Conservation (phyloP, 2,888 invertebrate species). For the Junonia oenone region DNA sequence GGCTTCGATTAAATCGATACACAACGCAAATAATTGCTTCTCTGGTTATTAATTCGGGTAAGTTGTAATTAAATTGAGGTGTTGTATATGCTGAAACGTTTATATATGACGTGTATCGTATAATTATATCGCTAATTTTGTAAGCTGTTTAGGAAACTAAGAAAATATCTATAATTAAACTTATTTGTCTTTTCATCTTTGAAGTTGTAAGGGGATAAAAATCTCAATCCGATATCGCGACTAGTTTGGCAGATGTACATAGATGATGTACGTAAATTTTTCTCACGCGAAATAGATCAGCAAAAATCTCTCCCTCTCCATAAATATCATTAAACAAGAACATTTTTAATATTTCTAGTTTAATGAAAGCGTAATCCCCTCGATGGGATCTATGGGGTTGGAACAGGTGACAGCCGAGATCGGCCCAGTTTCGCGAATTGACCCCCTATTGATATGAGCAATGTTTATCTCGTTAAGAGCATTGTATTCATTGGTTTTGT, state of each 20-base stretch:
- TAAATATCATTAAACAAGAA: constrained; percentile 28
- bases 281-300: constrained; percentile 33
- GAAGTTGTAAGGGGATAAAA: too few species aligned
- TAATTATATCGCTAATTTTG: too few species aligned
- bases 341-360: constrained; percentile 36
- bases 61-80: background rate
- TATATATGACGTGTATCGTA: too few species aligned
- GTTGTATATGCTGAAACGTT: background rate
- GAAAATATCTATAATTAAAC: too few species aligned
- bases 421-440: constrained; percentile 41
- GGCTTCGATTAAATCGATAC: constrained; percentile 8
- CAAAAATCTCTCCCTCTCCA: constrained; percentile 31
- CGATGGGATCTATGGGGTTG: constrained; percentile 40
- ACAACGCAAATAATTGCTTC: background rate
- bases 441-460: background rate
- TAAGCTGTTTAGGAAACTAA: too few species aligned
- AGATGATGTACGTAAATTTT: constrained; percentile 13
- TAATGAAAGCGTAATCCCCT: constrained; percentile 34
- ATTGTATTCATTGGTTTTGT: background rate
- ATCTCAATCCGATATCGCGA: too few species aligned
- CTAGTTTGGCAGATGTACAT: constrained; percentile 17
- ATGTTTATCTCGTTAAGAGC: background rate
- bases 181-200: too few species aligned
- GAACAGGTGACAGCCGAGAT: constrained; percentile 40
- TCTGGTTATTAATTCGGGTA: background rate